Percentiles rank a stretch among this genome's conserved stretches.
These are phyloP conservation scores for Thalassarche chlororhynchos DNA, from an alignment of 2,113 vertebrate genomes.

Conservation along the genomic window DNA sequence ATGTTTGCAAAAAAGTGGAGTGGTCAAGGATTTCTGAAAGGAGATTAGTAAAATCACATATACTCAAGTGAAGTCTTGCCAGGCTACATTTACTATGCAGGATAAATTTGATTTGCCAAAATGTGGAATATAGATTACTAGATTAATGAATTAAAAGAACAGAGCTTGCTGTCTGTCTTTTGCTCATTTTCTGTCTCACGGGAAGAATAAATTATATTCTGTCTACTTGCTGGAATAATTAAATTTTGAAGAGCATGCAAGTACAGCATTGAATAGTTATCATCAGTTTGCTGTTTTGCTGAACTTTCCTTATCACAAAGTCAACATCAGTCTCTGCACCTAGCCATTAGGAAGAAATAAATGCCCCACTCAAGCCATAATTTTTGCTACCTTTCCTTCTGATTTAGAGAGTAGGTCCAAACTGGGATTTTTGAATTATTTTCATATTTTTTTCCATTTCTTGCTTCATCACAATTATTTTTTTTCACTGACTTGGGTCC, in stretches of 20 bases:
- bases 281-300: neutral
- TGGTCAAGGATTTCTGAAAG: constrained; percentile 15
- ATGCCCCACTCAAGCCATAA: neutral
- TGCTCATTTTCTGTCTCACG: neutral
- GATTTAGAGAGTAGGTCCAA: neutral
- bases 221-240: neutral
- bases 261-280: neutral
- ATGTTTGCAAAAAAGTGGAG: neutral
- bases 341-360: neutral
- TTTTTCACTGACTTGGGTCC: neutral
- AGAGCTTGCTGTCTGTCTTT: neutral
- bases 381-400: neutral
- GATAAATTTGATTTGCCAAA: constrained; percentile 43
- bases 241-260: constrained; percentile 1
- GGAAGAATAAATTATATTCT: constrained; percentile 23
- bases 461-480: neutral
- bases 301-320: neutral
- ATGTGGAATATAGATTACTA: constrained; percentile 2
- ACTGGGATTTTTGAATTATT: neutral
- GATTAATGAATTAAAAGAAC: constrained; percentile 33
- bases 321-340: neutral
- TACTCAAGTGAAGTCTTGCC: neutral
- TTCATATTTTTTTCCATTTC: neutral
- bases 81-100: constrained; percentile 10
- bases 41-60: constrained; percentile 9